Evolutionary conservation across 2,888 invertebrate genomes (phyloP), one percentile per base, ranked within the genome.

Genomic region (Drosophila limbata): DNA sequence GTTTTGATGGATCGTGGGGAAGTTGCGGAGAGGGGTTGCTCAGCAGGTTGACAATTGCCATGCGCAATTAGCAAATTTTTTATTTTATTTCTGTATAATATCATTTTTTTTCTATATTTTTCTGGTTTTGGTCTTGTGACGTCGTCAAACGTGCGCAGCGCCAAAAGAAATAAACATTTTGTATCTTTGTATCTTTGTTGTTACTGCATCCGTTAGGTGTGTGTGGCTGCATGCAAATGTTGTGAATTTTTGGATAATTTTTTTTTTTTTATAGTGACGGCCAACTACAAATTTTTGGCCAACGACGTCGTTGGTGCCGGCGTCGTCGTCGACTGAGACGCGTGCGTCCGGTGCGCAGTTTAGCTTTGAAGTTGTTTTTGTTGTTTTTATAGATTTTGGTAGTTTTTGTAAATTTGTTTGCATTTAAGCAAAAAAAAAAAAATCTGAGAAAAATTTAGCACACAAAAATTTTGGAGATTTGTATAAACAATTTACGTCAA

Each of bases 321-420:
- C 74, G 40, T 15, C 31, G 53, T 11, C 31, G 37, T 17, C 47
- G 50, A 56, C 69, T 35, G 64, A 70, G 77, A 73, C 81, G 79
- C 79, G 70, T 77, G 83, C 77, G 84, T 87, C 88, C 88, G 88
- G 88, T 85, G 84, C 79, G 85, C 84, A 81, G 72, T 84, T 50
- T 84, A 63, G 79, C 83, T 87, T 87, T 66, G 40, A 63, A 51
- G 48, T 17, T 35, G 45, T 61, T 66, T 13, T 51, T 53, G 40
- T 37, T 42, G 37, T 31, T 53, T 11, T 31, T 31, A 13, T 50
- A 6, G 21, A 52, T 68, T 37, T 52, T 44, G 33, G 59, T 40
- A 19, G 40, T 9, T 56, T 47, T 44, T 67, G 63, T 62, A 62
- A 55, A 65, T 74, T 72, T 79, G 79, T 84, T 81, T 81, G 73